Percentiles rank a stretch among this genome's conserved stretches.
phyloP scores from a whole-genome alignment of 1,140 invertebrate genomes.

The Muscidifurax raptorellus region DNA sequence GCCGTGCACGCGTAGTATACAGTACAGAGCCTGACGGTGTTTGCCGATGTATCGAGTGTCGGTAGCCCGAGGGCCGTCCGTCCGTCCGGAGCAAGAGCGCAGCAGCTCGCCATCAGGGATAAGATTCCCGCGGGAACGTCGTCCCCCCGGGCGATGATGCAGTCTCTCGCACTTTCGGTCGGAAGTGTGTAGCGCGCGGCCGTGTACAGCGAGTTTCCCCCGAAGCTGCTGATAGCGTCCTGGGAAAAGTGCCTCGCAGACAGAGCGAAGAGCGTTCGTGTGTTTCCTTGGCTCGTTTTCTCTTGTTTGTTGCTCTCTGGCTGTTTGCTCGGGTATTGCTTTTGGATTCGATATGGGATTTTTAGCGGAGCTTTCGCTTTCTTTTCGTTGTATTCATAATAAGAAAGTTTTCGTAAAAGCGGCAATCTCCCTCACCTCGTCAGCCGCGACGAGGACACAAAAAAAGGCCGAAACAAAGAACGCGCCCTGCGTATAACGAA shows the following conservation, averaged over 20 bases:
- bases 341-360: not conserved
- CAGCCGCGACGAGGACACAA: not conserved
- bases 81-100: not conserved
- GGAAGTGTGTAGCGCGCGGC: not conserved
- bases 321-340: conserved; percentile 1
- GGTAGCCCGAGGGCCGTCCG: conserved; percentile 21
- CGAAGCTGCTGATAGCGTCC: not conserved
- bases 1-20: not conserved
- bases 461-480: not conserved
- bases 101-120: conserved; percentile 10
- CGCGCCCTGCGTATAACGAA: not conserved
- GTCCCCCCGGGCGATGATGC: conserved; percentile 17
- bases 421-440: no score
- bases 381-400: not conserved
- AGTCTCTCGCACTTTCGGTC: conserved; percentile 5
- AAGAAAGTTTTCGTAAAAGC: not conserved
- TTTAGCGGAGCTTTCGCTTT: not conserved
- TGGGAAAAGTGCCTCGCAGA: conserved; percentile 1
- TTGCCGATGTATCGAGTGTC: conserved; percentile 32
- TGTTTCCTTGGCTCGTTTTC: not conserved
- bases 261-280: not conserved
- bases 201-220: not conserved
- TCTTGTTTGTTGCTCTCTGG: not conserved
- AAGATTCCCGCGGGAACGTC: conserved; percentile 38
- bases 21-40: not conserved